Percentiles rank a stretch among this genome's conserved stretches.
Evolutionary conservation across 2,113 vertebrate species (phyloP).

Genomic region (Meriones unguiculatus): DNA sequence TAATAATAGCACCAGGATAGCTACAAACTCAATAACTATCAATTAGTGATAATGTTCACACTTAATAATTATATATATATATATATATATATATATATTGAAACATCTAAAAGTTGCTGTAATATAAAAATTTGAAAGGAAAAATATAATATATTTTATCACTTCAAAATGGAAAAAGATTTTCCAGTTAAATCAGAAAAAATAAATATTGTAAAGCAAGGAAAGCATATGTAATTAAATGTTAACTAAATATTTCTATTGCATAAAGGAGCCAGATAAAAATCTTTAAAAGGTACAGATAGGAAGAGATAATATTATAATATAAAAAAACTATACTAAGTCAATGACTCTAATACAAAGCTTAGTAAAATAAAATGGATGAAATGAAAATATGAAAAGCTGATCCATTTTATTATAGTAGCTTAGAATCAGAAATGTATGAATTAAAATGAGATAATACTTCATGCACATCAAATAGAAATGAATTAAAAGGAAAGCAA

Average conservation of each 20-base stretch:
- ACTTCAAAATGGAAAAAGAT: too few species aligned
- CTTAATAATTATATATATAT: background rate
- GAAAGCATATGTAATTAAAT: background rate
- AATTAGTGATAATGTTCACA: background rate
- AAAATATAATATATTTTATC: background rate
- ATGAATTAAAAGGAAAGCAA: background rate
- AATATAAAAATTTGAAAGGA: background rate
- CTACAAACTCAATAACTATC: background rate
- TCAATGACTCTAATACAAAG: background rate
- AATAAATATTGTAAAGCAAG: background rate
- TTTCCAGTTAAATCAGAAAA: background rate
- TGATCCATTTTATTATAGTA: background rate
- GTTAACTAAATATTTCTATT: background rate
- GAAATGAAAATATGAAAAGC: slow-evolving; percentile 3
- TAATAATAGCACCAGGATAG: background rate
- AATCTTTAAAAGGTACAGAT: background rate
- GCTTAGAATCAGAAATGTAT: background rate
- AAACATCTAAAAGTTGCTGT: background rate
- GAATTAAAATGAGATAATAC: slow-evolving; percentile 3
- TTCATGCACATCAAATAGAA: background rate
- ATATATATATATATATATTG: background rate
- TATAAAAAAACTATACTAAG: background rate
- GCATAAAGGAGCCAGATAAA: background rate
- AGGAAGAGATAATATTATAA: background rate
- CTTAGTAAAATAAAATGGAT: background rate